These are phyloP conservation scores for Zingel zingel DNA, from an alignment of 2,113 vertebrate species.

Conservation along the genomic window DNA sequence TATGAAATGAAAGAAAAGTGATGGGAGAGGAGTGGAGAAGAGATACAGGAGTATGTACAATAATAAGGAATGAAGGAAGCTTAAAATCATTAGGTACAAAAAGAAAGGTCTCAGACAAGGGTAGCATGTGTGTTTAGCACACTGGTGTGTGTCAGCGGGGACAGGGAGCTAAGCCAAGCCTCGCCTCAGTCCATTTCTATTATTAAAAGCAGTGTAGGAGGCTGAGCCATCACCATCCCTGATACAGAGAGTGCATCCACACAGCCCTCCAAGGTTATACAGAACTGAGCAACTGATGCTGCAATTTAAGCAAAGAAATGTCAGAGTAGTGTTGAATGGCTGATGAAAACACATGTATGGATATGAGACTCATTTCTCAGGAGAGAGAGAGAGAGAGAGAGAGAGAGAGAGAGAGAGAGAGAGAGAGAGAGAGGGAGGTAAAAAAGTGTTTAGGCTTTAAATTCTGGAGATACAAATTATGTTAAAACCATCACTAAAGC, in stretches of 20 bases:
- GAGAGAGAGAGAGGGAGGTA: too few relatives aligned
- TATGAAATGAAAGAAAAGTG: conserved; percentile 36
- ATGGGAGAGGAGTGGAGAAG: conserved; percentile 14
- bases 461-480: not conserved
- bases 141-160: conserved; percentile 61
- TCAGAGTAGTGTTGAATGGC: not conserved
- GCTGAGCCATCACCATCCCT: conserved; percentile 57
- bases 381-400: too few relatives aligned
- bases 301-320: not conserved
- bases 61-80: not conserved
- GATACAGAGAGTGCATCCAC: conserved; percentile 57
- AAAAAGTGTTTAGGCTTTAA: conserved; percentile 11
- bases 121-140: conserved; percentile 54
- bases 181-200: conserved; percentile 77
- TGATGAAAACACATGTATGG: not conserved
- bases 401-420: too few relatives aligned
- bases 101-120: conserved; percentile 34
- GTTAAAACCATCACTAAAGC: not conserved
- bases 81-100: not conserved
- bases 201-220: conserved; percentile 79
- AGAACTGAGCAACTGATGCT: conserved; percentile 25
- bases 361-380: not conserved
- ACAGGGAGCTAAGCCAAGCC: conserved; percentile 55
- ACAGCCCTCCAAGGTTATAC: conserved; percentile 48
- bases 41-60: not conserved